A percentile compares a stretch with the other conserved stretches of the same genome.
Conservation (phyloP, 2,113 vertebrate genomes). For the Corvus hawaiiensis region DNA sequence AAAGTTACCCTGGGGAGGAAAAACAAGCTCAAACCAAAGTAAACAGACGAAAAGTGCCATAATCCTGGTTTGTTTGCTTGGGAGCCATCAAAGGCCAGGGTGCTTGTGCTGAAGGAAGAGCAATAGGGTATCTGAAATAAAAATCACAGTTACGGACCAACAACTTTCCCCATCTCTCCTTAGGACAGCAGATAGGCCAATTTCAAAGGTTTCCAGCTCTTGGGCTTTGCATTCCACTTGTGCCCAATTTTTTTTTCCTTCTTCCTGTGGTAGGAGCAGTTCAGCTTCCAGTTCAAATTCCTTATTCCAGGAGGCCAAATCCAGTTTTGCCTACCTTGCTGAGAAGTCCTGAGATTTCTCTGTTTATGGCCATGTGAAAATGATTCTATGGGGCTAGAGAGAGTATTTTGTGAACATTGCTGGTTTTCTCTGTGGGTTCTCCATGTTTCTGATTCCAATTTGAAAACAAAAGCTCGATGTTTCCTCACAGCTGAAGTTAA, state of each 20-base stretch:
- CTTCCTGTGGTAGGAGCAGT: background rate
- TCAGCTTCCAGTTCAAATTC: background rate
- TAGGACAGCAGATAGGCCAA: background rate
- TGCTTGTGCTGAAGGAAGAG: background rate
- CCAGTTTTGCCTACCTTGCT: background rate
- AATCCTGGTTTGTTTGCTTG: background rate
- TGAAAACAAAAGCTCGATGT: background rate
- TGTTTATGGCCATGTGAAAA: background rate
- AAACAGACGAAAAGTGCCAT: background rate
- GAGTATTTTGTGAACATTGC: background rate
- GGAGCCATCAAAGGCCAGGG: background rate
- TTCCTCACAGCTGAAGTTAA: background rate
- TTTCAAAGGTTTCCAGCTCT: background rate
- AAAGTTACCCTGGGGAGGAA: background rate
- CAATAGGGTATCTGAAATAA: background rate
- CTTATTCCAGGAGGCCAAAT: background rate
- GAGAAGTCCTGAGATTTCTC: background rate
- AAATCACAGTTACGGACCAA: background rate
- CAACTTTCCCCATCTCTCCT: background rate
- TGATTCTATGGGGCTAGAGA: background rate
- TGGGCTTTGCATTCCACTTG: background rate
- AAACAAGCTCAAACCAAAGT: background rate
- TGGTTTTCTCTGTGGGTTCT: background rate
- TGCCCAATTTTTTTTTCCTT: background rate
- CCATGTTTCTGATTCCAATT: background rate